These are phyloP conservation scores for Cryptocephalus moraei DNA, from an alignment of 2,888 invertebrate genomes.

Conservation along the genomic window DNA sequence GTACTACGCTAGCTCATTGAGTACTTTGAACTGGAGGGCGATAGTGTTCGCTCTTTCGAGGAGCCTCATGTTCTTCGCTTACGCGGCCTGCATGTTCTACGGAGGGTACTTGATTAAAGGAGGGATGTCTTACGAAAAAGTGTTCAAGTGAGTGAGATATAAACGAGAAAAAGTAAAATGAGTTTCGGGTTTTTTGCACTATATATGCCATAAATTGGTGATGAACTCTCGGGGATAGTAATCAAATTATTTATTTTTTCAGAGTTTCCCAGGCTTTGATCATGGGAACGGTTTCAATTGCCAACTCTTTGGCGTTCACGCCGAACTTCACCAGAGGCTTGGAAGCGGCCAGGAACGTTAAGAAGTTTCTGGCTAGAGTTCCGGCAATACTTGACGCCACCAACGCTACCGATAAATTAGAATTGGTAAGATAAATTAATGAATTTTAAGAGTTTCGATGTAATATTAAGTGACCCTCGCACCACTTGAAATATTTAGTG, in stretches of 20 bases:
- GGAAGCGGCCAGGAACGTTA: slow-evolving; percentile 58
- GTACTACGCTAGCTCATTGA: slow-evolving; percentile 48
- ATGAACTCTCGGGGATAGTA: too few relatives aligned
- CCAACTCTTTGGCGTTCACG: slow-evolving; percentile 57
- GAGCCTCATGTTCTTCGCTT: slow-evolving; percentile 61
- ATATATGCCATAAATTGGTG: too few relatives aligned
- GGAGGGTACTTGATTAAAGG: slow-evolving; percentile 58
- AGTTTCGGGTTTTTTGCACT: too few relatives aligned
- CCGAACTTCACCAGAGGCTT: slow-evolving; percentile 75
- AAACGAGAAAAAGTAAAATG: not conserved
- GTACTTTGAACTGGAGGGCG: slow-evolving; percentile 55
- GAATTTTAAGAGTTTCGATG: too few relatives aligned
- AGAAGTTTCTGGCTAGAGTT: slow-evolving; percentile 49
- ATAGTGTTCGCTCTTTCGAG: slow-evolving; percentile 62
- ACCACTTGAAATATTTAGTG: not conserved
- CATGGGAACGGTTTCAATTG: slow-evolving; percentile 61
- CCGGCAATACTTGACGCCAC: slow-evolving; percentile 46
- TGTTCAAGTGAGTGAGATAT: slow-evolving; percentile 57
- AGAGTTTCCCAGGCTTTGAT: slow-evolving; percentile 65
- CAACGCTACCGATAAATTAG: slow-evolving; percentile 19
- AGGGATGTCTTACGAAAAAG: slow-evolving; percentile 47
- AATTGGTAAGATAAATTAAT: slow-evolving; percentile 27
- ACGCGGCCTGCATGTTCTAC: slow-evolving; percentile 61
- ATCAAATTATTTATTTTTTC: slow-evolving; percentile 9
- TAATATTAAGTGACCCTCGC: too few relatives aligned